Conservation (phyloP, 1,140 invertebrate genomes). For the Coelopa frigida region DNA sequence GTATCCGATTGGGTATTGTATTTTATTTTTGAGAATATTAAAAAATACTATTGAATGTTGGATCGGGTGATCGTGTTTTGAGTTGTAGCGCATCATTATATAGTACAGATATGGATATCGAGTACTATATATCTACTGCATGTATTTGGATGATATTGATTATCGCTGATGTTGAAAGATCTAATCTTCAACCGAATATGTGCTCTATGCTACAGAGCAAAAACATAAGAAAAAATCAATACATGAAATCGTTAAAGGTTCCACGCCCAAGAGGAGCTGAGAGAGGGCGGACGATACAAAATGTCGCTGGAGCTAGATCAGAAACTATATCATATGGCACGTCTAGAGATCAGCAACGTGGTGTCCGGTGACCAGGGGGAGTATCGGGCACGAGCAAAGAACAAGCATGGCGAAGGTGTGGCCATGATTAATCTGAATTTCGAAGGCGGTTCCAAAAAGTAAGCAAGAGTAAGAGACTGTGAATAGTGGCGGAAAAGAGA, state of each 20-base stretch:
- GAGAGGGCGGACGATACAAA: slow-evolving; percentile 68
- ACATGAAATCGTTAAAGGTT: slow-evolving; percentile 54
- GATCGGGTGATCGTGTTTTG: too few species aligned
- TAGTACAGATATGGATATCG: too few species aligned
- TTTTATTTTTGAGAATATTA: background rate
- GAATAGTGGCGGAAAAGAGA: too few species aligned
- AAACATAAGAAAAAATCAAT: background rate
- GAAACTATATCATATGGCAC: slow-evolving; percentile 80
- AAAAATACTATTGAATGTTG: too few species aligned
- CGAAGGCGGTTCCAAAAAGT: slow-evolving; percentile 83
- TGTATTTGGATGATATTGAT: too few species aligned
- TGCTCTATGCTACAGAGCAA: background rate
- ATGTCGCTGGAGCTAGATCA: slow-evolving; percentile 76
- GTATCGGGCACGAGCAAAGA: slow-evolving; percentile 88
- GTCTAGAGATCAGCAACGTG: slow-evolving; percentile 76
- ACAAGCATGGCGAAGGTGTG: slow-evolving; percentile 83
- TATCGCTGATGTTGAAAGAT: too few species aligned
- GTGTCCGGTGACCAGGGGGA: slow-evolving; percentile 82
- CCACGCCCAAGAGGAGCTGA: slow-evolving; percentile 71
- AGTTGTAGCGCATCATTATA: too few species aligned
- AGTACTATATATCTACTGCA: too few species aligned
- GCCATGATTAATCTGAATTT: slow-evolving; percentile 96
- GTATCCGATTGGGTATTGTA: too few species aligned
- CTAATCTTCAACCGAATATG: too few species aligned
- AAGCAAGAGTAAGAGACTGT: too few species aligned